Conservation (phyloP, 2,113 vertebrate genomes). For the Penelope pileata region DNA sequence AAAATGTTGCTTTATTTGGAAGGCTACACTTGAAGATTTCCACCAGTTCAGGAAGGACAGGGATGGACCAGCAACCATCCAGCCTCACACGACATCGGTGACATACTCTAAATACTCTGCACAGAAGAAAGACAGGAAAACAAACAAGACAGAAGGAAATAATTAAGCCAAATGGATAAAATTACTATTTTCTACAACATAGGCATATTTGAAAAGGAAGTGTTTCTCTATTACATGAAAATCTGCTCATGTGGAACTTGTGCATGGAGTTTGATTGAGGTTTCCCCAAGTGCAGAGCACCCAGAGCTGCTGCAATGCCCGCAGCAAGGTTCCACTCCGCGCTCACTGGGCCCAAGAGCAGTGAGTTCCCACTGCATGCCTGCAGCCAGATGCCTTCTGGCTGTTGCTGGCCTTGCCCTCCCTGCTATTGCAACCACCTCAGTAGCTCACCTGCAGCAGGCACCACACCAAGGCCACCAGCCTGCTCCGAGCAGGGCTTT, state of each 20-base stretch:
- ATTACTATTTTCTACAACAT: neutral
- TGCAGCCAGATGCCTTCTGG: neutral
- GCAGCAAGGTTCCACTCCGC: neutral
- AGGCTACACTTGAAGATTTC: neutral
- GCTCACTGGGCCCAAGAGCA: fast-evolving
- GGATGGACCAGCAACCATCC: fast-evolving
- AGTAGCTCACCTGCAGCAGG: fast-evolving
- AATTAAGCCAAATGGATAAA: neutral
- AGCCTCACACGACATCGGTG: neutral
- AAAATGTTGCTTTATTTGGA: neutral
- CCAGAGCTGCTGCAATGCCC: neutral
- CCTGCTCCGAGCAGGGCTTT: neutral
- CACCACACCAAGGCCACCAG: neutral
- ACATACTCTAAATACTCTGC: neutral
- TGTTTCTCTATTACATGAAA: neutral
- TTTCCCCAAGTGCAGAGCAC: neutral
- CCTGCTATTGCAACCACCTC: fast-evolving
- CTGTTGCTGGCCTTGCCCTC: too few species aligned
- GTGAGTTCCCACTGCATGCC: neutral
- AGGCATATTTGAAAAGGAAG: neutral
- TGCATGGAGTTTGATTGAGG: fast-evolving
- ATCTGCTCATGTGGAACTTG: neutral
- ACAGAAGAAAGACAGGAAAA: neutral
- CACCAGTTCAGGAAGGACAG: neutral
- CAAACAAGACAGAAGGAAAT: neutral